Evolutionary conservation across 64 coral and sea anemone genomes (phyloP), one percentile per base, ranked within the genome.

Genomic region (Dendrophyllia cribrosa): DNA sequence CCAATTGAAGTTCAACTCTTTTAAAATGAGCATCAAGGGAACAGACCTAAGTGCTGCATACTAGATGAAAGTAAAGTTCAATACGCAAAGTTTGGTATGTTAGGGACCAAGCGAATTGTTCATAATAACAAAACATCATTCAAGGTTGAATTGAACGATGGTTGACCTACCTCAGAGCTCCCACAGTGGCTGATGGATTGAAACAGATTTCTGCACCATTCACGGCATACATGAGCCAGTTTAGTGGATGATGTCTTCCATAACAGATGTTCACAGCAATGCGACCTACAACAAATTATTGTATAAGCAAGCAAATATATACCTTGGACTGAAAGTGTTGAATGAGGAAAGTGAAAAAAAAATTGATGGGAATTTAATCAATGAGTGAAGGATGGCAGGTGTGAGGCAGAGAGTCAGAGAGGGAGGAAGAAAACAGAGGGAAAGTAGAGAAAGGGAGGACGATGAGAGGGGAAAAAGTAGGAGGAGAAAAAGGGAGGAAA

Each of bases 161-260:
- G 34, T 34, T 34, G 16, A 4, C 17, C 9, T 89, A 98, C 96
- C 96, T 98, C 1, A 98, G 76, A 14, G 90, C 96, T 53, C 96
- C 96, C 59, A 98, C 93, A 62, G 96, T 98, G 86, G 96, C 96
- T 45, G 96, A 98, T 6, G 96, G 96, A 76, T 98, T 98, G 77
- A 98, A 98, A 11, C 95, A 94, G 52, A 98, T 95, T 76, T 98
- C 96, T 46, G 96, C 96, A 51, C 93, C 93, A 78, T 98, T 98
- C 11, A 98, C 20, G 50, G 90, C 96, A 66, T 95, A 95, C 63
- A 92, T 93, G 23, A 95, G 71, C 96, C 96, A 98, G 75, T 98
- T 98, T 16, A 98, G 74, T 16, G 90, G 96, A 52, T 98, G 96
- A 74, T 98, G 96, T 20, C 96, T 89, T 53, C 93, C 90, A 83